Evolutionary conservation across 92 coral and sea anemone species (phyloP).

Genomic region (Ricordea florida): DNA sequence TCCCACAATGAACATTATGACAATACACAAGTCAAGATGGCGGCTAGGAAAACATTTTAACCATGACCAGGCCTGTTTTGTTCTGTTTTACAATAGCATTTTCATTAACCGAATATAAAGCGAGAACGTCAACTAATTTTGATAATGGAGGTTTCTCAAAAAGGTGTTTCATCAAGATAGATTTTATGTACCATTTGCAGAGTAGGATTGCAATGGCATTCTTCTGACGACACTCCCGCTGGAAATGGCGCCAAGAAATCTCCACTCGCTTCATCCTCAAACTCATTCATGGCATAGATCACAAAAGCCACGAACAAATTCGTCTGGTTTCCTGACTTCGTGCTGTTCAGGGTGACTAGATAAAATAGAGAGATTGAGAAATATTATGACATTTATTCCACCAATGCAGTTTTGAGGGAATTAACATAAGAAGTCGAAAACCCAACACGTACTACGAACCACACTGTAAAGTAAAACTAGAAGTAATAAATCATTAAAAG

Average conservation of each 20-base stretch:
- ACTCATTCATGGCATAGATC: neutral
- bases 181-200: neutral
- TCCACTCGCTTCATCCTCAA: slow-evolving; percentile 5
- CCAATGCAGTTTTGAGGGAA: neutral
- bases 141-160: too few species aligned
- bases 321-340: neutral
- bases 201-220: neutral
- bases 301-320: slow-evolving; percentile 4
- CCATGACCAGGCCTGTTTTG: too few species aligned
- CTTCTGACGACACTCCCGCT: neutral
- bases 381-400: neutral
- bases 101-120: too few species aligned
- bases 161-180: too few species aligned
- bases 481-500: neutral
- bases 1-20: too few species aligned
- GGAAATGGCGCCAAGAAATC: neutral
- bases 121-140: too few species aligned
- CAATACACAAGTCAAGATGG: too few species aligned
- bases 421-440: neutral
- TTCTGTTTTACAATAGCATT: too few species aligned
- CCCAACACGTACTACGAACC: neutral
- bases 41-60: too few species aligned
- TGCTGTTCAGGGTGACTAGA: slow-evolving; percentile 27
- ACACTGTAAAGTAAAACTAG: neutral
- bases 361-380: neutral